Base-by-base conservation (phyloP, 53 echinoderm and acorn worm genomes). In the Glandiceps talaboti region DNA sequence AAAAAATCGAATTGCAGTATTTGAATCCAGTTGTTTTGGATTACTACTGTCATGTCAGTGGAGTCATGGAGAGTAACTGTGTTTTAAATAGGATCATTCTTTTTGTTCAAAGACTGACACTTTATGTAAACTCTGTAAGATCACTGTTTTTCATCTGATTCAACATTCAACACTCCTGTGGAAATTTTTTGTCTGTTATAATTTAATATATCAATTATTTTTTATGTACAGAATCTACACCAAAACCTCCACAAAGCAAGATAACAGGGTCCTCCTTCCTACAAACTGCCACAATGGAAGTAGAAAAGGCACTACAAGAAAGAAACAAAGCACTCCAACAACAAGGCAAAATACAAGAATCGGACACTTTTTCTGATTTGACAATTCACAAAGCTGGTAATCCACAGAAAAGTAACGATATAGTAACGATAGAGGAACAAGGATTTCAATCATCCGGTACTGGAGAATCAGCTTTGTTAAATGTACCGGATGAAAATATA, bases 241-340 rank as follows among this genome's bases (percentile, higher is more conserved):
- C 64, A 45, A 45, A 45, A 45, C 64, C 64, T 20, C 64, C 64
- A 12, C 6, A 20, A 6, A 20, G 64, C 64, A 20, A 45, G 20
- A 6, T 45, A 12, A 6, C 6, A 20, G 64, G 64, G 6, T 45
- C 64, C 6, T 30, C 82, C 72, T 83, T 83, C 32, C 77, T 87
- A 0, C 87, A 83, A 73, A 83, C 83, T 27, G 80, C 87, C 27
- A 87, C 83, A 28, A 77, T 78, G 81, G 87, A 87, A 76, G 83
- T 84, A 6, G 84, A 87, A 33, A 87, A 87, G 75, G 84, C 83
- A 32, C 80, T 87, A 27, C 87, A 87, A 79, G 87, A 82, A 64
- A 82, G 82, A 33, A 87, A 83, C 33, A 82, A 83, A 79, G 73
- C 77, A 26, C 77, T 74, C 10, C 64, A 45, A 26, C 77, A 33